phyloP scores from a whole-genome alignment of 2,888 invertebrate genomes.

The Lydus trimaculatus region DNA sequence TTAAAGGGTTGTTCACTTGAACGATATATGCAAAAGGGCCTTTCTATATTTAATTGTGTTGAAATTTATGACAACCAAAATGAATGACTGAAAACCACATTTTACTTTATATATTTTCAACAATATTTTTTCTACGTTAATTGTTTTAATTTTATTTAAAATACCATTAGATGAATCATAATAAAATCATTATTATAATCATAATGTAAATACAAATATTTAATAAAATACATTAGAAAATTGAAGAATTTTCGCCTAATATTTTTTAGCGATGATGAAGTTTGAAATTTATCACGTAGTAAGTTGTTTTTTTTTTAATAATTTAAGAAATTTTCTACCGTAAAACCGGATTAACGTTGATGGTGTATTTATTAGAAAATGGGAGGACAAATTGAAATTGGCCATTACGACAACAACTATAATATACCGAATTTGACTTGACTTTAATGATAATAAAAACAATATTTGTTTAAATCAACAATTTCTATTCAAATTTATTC shows the following conservation, averaged over 20 bases:
- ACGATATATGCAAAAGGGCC: conserved; percentile 7
- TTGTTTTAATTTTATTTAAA: not conserved
- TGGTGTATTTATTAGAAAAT: conserved; percentile 15
- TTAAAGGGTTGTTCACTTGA: conserved; percentile 29
- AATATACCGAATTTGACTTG: not conserved
- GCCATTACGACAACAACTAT: conserved; percentile 8
- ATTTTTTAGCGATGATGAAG: conserved; percentile 6
- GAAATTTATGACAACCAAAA: conserved; percentile 17
- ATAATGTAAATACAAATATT: not conserved
- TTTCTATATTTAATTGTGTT: conserved; percentile 20
- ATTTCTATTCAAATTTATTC: not conserved
- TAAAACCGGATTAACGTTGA: not conserved
- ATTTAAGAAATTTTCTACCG: conserved; percentile 5
- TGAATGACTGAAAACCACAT: not conserved
- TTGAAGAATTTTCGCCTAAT: not conserved
- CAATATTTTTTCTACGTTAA: not conserved
- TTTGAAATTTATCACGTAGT: conserved; percentile 2
- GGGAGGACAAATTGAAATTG: conserved; percentile 12
- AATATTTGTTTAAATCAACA: not conserved
- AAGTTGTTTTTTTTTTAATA: not conserved
- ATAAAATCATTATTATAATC: not conserved
- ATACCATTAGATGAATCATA: not conserved
- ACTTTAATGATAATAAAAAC: not conserved
- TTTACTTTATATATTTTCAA: not conserved
- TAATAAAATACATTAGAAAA: not conserved